Percentiles rank a stretch among this genome's conserved stretches.
phyloP scores from a whole-genome alignment of 2,797 vertebrate genomes.

The Astyanax mexicanus region DNA sequence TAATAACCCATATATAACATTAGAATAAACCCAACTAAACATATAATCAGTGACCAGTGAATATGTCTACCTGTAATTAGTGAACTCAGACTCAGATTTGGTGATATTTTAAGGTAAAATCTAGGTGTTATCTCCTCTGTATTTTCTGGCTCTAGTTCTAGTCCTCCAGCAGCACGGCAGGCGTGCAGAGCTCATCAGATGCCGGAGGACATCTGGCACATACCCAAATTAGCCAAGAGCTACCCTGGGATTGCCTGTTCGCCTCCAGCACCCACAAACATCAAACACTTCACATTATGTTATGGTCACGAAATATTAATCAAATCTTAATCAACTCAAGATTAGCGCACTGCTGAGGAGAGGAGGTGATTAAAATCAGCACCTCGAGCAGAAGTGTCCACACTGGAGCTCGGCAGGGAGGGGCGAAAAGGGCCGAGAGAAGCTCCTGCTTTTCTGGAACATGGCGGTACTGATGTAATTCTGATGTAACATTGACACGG shows the following conservation, averaged over 20 bases:
- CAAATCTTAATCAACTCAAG: conserved; percentile 21
- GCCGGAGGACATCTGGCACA: not conserved
- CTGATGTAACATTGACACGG: conserved; percentile 7
- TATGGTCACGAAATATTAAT: not conserved
- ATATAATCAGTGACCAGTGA: no score
- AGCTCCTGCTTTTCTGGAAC: no score
- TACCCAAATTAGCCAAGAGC: conserved; percentile 16
- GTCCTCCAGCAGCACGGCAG: not conserved
- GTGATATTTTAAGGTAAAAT: not conserved
- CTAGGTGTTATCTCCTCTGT: not conserved
- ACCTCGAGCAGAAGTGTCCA: conserved; percentile 4
- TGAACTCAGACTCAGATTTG: no score
- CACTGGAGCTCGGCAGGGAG: conserved; percentile 7
- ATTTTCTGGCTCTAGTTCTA: not conserved
- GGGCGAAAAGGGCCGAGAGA: not conserved
- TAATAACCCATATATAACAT: no score
- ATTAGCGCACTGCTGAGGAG: not conserved
- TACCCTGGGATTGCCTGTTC: not conserved
- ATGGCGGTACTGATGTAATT: no score
- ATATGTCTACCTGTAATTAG: no score
- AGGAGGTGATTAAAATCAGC: conserved; percentile 16
- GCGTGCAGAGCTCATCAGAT: not conserved
- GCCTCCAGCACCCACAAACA: conserved; percentile 12
- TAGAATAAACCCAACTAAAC: no score
- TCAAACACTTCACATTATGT: not conserved